Evolutionary conservation across 2,888 invertebrate genomes (phyloP), one percentile per base, ranked within the genome.

Genomic region (Lydus trimaculatus): DNA sequence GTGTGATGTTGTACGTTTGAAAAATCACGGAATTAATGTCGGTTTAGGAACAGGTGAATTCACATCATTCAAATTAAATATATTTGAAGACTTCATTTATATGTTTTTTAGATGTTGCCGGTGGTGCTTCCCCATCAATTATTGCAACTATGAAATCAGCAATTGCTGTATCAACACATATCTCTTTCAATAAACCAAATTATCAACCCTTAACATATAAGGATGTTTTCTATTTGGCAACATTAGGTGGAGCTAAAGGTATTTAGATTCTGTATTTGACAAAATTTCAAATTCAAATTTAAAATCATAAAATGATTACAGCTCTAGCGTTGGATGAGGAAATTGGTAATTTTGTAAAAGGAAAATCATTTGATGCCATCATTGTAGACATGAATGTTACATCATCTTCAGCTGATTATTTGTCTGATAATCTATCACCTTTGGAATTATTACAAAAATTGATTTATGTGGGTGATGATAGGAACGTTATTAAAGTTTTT

Each of bases 361-460:
- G 94, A 23, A 96, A 97, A 83, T 91, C 94, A 66, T 96, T 97
- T 78, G 97, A 97, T 86, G 96, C 96, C 0, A 85, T 97, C 0
- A 77, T 95, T 0, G 86, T 97, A 33, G 92, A 95, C 78, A 87
- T 91, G n/a, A 87, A 87, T 75, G 80, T 85, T 15, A 67, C 83
- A 15, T 81, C 83, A 13, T 86, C 89, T 9, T 65, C 72, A 13
- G 83, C 89, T 23, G 89, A 90, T 75, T 84, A 87, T 72, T 88
- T 90, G 62, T 68, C 80, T 31, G 84, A 87, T n/a, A 84, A 87
- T 15, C 88, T 89, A 0, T 85, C 85, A 20, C 85, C 90, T 0
- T 79, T 87, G 60, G 90, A 91, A 78, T 84, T 92, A 36, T 80
- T 95, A 7, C 92, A 95, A 81, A 91, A 92, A 78, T 94, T 96